Evolutionary conservation across 2,888 invertebrate species (phyloP).

Genomic region (Candidula unifasciata): DNA sequence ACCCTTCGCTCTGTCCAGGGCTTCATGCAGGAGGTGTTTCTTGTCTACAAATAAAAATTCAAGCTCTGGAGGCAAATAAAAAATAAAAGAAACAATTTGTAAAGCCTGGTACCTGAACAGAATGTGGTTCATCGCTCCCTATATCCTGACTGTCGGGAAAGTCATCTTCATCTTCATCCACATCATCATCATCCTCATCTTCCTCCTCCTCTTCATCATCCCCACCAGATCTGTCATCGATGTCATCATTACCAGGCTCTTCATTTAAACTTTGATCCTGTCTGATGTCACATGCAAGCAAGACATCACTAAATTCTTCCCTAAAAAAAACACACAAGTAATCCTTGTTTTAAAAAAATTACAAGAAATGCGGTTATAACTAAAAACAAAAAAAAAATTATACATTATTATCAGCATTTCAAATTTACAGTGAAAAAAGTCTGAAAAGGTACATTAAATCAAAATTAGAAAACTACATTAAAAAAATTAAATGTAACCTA

Average conservation of each 20-base stretch:
- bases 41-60: too few species aligned
- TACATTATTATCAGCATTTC: too few species aligned
- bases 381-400: not conserved
- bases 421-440: too few species aligned
- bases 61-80: not conserved
- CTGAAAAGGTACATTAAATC: too few species aligned
- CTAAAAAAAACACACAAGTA: not conserved
- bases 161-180: conserved; percentile 59
- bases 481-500: too few species aligned
- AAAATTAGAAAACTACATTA: too few species aligned
- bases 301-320: conserved; percentile 29
- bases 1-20: too few species aligned
- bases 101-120: conserved; percentile 37
- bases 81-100: not conserved
- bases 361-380: not conserved
- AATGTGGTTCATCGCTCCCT: conserved; percentile 62
- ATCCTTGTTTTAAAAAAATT: not conserved
- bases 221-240: conserved; percentile 59
- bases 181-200: conserved; percentile 62
- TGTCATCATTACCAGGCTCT: conserved; percentile 53
- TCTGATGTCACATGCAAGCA: conserved; percentile 32
- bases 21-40: too few species aligned
- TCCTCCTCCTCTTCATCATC: conserved; percentile 58
- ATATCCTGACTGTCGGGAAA: conserved; percentile 61
- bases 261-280: conserved; percentile 23